Percentiles rank a stretch among this genome's conserved stretches.
Conservation (phyloP, 1,140 invertebrate species). For the Papilio glaucus region DNA sequence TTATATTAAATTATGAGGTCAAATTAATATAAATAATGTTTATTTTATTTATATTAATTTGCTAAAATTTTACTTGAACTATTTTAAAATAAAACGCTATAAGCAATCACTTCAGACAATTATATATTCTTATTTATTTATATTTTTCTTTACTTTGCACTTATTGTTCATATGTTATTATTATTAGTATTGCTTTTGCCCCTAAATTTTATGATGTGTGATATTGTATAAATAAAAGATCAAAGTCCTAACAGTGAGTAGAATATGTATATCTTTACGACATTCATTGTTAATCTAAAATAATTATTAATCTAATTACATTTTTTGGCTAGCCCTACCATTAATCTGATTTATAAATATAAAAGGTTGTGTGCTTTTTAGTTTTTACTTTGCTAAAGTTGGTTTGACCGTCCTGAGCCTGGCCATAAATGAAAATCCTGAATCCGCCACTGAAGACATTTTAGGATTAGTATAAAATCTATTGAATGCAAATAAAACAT, state of each 20-base stretch:
- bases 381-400: too few species aligned
- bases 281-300: background rate
- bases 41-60: too few species aligned
- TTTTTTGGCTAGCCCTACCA: too few species aligned
- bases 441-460: too few species aligned
- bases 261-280: background rate
- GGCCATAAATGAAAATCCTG: too few species aligned
- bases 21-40: too few species aligned
- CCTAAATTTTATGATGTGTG: background rate
- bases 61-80: background rate
- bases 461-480: too few species aligned
- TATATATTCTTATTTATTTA: conserved; percentile 10
- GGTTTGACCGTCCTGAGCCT: too few species aligned
- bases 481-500: too few species aligned
- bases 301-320: too few species aligned
- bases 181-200: background rate
- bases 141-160: background rate
- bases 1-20: background rate
- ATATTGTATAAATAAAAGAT: background rate
- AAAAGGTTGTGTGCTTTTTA: too few species aligned
- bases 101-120: background rate
- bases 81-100: background rate
- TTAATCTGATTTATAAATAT: too few species aligned
- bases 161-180: background rate
- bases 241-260: background rate